A percentile compares a stretch with the other conserved stretches of the same genome.
Conservation (phyloP, 2,888 invertebrate species). For the Horisme vitalbata region DNA sequence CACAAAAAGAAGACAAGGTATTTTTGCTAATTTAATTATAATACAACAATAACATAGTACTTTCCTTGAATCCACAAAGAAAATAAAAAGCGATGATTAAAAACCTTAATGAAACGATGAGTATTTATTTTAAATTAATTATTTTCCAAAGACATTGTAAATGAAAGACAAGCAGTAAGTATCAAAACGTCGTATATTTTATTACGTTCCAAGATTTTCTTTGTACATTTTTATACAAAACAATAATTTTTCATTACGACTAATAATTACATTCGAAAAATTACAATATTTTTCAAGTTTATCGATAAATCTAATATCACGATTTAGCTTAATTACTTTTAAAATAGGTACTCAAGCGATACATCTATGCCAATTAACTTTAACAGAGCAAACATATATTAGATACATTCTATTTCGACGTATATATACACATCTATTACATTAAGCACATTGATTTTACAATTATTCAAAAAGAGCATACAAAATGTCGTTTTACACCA, state of each 20-base stretch:
- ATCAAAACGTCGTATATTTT: constrained; percentile 83
- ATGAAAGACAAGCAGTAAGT: constrained; percentile 70
- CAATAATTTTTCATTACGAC: constrained; percentile 77
- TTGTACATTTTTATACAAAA: constrained; percentile 82
- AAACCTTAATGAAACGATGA: constrained; percentile 28
- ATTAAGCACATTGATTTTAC: constrained; percentile 28
- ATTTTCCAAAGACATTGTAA: constrained; percentile 26
- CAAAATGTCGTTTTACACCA: constrained; percentile 18
- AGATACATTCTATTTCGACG: constrained; percentile 21
- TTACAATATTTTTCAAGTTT: constrained; percentile 80
- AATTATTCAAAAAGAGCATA: constrained; percentile 16
- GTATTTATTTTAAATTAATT: constrained; percentile 34
- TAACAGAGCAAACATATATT: constrained; percentile 67
- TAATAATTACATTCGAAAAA: constrained; percentile 82
- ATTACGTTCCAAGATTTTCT: constrained; percentile 78
- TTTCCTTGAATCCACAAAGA: constrained; percentile 7
- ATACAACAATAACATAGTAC: background rate
- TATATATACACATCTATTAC: constrained; percentile 28
- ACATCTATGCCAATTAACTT: constrained; percentile 65
- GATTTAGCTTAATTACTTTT: constrained; percentile 79
- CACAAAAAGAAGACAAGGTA: constrained; percentile 10
- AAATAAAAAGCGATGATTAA: constrained; percentile 20
- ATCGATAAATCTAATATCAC: constrained; percentile 82
- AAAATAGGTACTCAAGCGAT: constrained; percentile 73
- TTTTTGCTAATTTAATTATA: constrained; percentile 7